Percentiles rank a stretch among this genome's conserved stretches.
Evolutionary conservation across 2,888 invertebrate genomes (phyloP).

Genomic region (Sinhomidia bicolor): DNA sequence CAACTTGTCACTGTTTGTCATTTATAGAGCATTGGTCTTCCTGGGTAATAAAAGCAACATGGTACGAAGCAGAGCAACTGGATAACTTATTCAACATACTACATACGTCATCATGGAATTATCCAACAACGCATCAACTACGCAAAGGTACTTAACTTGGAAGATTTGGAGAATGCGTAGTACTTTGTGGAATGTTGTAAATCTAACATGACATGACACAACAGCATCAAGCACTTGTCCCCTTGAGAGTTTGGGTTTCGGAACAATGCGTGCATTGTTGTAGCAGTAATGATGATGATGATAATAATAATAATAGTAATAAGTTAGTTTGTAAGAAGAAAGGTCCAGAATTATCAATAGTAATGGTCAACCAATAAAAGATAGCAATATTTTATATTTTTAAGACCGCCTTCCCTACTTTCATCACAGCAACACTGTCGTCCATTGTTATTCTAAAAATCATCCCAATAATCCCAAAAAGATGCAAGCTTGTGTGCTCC

Average conservation of each 20-base stretch:
- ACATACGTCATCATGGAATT: too few species aligned
- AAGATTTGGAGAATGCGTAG: too few species aligned
- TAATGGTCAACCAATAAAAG: constrained; percentile 13
- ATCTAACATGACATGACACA: not conserved
- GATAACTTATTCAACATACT: too few species aligned
- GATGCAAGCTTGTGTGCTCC: too few species aligned
- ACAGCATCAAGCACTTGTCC: not conserved
- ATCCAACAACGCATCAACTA: too few species aligned
- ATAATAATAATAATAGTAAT: too few species aligned
- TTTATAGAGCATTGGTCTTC: not conserved
- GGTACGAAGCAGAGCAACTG: not conserved
- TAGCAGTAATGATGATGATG: not conserved
- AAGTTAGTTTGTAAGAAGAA: not conserved
- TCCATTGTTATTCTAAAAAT: not conserved
- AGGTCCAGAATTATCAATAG: not conserved
- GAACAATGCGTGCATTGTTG: constrained; percentile 3
- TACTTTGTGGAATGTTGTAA: not conserved
- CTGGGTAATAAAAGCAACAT: not conserved
- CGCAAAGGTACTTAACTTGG: too few species aligned
- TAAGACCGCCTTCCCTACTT: not conserved
- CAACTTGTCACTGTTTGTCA: not conserved
- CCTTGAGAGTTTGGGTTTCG: not conserved
- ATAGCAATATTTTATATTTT: not conserved
- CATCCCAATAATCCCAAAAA: not conserved
- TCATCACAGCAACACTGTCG: not conserved